These are phyloP conservation scores for Gambusia affinis DNA, from an alignment of 2,113 vertebrate genomes.

Conservation along the genomic window DNA sequence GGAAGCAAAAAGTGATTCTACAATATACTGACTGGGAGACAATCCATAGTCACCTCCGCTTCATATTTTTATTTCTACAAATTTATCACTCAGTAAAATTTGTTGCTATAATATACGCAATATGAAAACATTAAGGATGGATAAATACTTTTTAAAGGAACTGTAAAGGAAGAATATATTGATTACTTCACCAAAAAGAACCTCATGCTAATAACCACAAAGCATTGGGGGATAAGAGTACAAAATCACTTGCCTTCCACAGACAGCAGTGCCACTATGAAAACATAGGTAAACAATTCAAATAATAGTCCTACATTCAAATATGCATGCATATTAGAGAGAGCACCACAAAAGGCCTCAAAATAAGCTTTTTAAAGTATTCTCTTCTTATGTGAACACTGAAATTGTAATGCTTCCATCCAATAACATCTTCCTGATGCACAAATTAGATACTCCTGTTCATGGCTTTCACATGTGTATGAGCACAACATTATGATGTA, in stretches of 20 bases:
- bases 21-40: too few relatives aligned
- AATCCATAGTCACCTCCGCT: too few relatives aligned
- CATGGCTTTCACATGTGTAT: slow-evolving; percentile 10
- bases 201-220: slow-evolving; percentile 15
- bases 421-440: slow-evolving; percentile 48
- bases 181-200: slow-evolving; percentile 6
- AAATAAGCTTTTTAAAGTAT: slow-evolving; percentile 50
- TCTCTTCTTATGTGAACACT: slow-evolving; percentile 46
- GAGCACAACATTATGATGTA: slow-evolving; percentile 30
- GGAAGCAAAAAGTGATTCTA: too few relatives aligned
- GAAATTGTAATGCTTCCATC: slow-evolving; percentile 49
- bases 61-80: too few relatives aligned
- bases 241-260: slow-evolving; percentile 51
- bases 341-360: slow-evolving; percentile 37
- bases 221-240: slow-evolving; percentile 31
- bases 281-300: slow-evolving; percentile 61
- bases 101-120: too few relatives aligned
- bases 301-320: slow-evolving; percentile 50
- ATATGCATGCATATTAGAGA: slow-evolving; percentile 12
- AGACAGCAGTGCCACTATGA: slow-evolving; percentile 37
- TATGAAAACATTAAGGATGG: too few relatives aligned
- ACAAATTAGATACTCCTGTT: slow-evolving; percentile 50
- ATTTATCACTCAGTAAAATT: too few relatives aligned
- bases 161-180: too few relatives aligned
- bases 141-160: too few relatives aligned